A percentile compares a stretch with the other conserved stretches of the same genome.
phyloP scores from a whole-genome alignment of 2,888 invertebrate species.

The Apotomis betuletana region DNA sequence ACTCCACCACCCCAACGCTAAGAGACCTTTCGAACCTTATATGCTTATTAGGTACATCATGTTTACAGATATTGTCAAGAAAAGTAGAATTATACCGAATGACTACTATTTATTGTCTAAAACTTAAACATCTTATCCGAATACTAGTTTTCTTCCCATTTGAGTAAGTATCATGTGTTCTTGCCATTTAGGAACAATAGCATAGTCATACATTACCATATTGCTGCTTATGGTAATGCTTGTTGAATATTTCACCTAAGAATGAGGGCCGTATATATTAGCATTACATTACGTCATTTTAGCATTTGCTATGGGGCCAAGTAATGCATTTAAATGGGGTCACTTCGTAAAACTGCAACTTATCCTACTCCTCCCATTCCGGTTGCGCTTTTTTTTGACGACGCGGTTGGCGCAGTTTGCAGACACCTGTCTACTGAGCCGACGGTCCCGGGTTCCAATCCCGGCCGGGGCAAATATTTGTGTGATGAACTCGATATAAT shows the following conservation, averaged over 20 bases:
- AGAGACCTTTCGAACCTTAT: no score
- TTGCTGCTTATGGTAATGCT: slow-evolving; percentile 27
- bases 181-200: slow-evolving; percentile 19
- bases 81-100: no score
- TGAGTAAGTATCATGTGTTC: slow-evolving; percentile 14
- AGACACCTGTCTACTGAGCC: no score
- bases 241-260: slow-evolving; percentile 31
- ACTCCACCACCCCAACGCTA: no score
- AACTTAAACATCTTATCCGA: not conserved
- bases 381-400: no score
- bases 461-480: no score
- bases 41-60: no score
- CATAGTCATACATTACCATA: slow-evolving; percentile 16
- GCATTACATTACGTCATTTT: slow-evolving; percentile 25
- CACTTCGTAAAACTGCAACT: not conserved
- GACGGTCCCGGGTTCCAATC: no score
- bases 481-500: no score
- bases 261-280: slow-evolving; percentile 27
- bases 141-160: not conserved
- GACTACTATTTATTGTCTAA: not conserved
- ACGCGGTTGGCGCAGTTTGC: no score
- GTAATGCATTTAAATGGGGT: slow-evolving; percentile 16
- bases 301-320: not conserved
- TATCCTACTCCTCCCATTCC: not conserved
- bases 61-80: no score